Evolutionary conservation across 2,797 vertebrate genomes (phyloP).

Genomic region (Peromyscus melanophrys): DNA sequence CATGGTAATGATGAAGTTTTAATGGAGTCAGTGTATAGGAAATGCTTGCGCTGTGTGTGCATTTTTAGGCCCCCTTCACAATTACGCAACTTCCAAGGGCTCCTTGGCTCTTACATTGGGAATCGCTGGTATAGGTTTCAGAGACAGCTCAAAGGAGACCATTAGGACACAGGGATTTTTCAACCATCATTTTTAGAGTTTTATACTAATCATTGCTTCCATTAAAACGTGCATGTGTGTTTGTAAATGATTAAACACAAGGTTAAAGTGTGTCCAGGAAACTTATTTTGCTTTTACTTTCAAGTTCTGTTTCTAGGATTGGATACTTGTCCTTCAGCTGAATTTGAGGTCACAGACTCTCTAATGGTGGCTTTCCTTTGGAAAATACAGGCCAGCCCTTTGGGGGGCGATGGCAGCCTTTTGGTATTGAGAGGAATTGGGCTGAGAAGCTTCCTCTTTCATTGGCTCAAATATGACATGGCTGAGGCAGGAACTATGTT

Average conservation of each 20-base stretch:
- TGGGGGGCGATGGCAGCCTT: background rate
- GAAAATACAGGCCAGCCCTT: background rate
- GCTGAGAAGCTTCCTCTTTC: background rate
- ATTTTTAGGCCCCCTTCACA: background rate
- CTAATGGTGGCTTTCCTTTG: background rate
- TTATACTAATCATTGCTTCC: background rate
- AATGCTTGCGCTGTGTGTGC: background rate
- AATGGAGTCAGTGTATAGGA: background rate
- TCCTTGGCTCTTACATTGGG: background rate
- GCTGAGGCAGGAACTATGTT: background rate
- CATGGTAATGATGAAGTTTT: background rate
- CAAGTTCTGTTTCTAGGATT: background rate
- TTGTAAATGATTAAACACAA: background rate
- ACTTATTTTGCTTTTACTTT: constrained; percentile 13
- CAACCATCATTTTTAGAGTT: constrained; percentile 34
- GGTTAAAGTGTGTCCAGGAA: background rate
- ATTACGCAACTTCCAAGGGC: background rate
- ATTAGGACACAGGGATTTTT: background rate
- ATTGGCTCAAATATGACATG: background rate
- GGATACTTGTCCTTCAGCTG: background rate
- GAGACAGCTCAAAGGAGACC: background rate
- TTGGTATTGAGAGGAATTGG: background rate
- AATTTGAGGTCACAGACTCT: background rate
- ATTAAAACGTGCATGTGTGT: background rate
- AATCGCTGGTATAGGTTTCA: background rate